Evolutionary conservation across 2,888 invertebrate genomes (phyloP).

Genomic region (Lasioglossum figueresi): DNA sequence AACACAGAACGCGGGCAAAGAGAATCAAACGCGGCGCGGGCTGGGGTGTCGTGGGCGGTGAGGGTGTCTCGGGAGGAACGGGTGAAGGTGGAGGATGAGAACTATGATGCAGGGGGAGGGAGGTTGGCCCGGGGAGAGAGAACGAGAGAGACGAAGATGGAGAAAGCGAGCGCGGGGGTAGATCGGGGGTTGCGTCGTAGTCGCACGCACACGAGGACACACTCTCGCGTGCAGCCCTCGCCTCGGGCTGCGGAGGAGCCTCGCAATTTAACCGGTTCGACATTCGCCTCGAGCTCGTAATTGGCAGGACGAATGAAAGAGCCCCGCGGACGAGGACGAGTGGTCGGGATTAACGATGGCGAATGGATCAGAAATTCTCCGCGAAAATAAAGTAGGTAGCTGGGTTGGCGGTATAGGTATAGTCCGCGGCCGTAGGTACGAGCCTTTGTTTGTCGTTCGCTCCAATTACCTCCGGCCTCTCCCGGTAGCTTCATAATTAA

Average conservation of each 20-base stretch:
- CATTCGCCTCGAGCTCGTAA: constrained; percentile 76
- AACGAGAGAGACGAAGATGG: not conserved
- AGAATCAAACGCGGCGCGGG: constrained; percentile 49
- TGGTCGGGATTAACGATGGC: constrained; percentile 77
- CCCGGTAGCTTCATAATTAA: constrained; percentile 83
- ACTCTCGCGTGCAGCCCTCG: constrained; percentile 70
- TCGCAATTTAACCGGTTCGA: constrained; percentile 75
- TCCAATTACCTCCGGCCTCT: constrained; percentile 83
- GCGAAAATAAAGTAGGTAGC: constrained; percentile 78
- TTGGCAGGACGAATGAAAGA: constrained; percentile 81
- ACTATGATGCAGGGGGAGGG: constrained; percentile 8
- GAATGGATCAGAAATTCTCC: constrained; percentile 80
- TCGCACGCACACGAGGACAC: constrained; percentile 70
- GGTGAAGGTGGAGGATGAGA: constrained; percentile 31
- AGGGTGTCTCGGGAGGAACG: constrained; percentile 30
- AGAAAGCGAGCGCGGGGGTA: not conserved
- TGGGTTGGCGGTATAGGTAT: constrained; percentile 66
- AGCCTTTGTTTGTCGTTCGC: constrained; percentile 84
- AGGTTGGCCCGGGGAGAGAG: not conserved
- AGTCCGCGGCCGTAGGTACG: constrained; percentile 72
- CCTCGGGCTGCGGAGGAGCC: constrained; percentile 74
- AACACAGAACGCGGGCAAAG: constrained; percentile 51
- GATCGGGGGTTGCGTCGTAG: constrained; percentile 60
- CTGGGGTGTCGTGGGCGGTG: constrained; percentile 43
- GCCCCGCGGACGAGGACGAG: constrained; percentile 75